Percentiles rank a stretch among this genome's conserved stretches.
These are phyloP conservation scores for Balearica regulorum DNA, from an alignment of 2,797 vertebrate genomes.

Conservation along the genomic window DNA sequence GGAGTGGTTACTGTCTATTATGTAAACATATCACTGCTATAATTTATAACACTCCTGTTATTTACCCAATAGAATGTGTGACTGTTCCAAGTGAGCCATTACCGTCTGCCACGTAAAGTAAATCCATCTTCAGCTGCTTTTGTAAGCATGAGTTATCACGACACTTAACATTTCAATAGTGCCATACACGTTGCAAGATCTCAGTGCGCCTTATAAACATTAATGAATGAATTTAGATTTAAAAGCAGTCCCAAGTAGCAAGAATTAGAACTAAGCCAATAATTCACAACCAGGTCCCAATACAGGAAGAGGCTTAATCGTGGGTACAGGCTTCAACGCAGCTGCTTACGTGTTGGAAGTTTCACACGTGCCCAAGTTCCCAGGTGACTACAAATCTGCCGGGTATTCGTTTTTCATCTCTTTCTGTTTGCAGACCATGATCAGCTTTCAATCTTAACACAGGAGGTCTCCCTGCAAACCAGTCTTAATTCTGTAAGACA, in stretches of 20 bases:
- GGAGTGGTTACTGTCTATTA: conserved; percentile 36
- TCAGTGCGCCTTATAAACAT: not conserved
- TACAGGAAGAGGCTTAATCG: not conserved
- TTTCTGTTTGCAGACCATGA: not conserved
- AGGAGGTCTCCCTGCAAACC: not conserved
- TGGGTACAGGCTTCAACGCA: accelerated
- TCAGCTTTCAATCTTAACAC: conserved; percentile 7
- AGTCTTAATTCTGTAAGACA: not conserved
- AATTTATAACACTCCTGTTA: conserved; percentile 66
- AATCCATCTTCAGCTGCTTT: conserved; percentile 65
- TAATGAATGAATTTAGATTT: not conserved
- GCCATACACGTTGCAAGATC: not conserved
- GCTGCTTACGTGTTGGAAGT: not conserved
- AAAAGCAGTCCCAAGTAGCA: not conserved
- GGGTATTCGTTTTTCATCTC: not conserved
- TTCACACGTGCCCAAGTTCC: not conserved
- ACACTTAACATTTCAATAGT: not conserved
- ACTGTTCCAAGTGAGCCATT: conserved; percentile 62
- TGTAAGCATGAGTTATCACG: conserved; percentile 39
- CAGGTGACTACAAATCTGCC: not conserved
- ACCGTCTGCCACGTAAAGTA: not conserved
- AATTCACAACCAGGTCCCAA: not conserved
- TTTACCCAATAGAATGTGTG: conserved; percentile 66
- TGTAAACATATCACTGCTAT: conserved; percentile 55
- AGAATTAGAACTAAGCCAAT: not conserved